A percentile compares a stretch with the other conserved stretches of the same genome.
phyloP scores from a whole-genome alignment of 2,888 invertebrate genomes.

The Liopterus haemorrhoidalis region DNA sequence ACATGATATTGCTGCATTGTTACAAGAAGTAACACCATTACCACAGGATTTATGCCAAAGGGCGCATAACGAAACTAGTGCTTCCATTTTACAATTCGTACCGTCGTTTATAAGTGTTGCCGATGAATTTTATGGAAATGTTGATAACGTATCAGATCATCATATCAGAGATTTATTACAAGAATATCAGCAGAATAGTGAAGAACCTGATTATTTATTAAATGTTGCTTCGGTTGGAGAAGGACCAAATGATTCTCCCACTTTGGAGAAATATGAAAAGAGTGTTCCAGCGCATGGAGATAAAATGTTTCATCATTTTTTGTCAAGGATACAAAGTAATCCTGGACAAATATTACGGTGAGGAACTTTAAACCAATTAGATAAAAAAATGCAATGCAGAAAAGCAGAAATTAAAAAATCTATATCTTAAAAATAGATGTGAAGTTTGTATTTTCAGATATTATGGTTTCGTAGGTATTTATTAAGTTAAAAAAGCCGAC shows the following conservation, averaged over 20 bases:
- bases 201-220: slow-evolving; percentile 38
- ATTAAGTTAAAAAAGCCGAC: too few relatives aligned
- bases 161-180: slow-evolving; percentile 58
- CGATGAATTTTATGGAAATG: slow-evolving; percentile 45
- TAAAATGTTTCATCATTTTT: slow-evolving; percentile 71
- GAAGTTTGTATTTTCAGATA: slow-evolving; percentile 16
- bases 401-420: slow-evolving; percentile 8
- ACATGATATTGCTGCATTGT: slow-evolving; percentile 61
- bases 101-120: slow-evolving; percentile 57
- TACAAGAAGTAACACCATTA: slow-evolving; percentile 59
- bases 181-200: slow-evolving; percentile 54
- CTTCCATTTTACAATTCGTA: slow-evolving; percentile 42
- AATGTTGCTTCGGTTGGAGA: slow-evolving; percentile 33
- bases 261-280: slow-evolving; percentile 72
- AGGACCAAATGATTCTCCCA: slow-evolving; percentile 38
- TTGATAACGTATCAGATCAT: slow-evolving; percentile 43
- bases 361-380: slow-evolving; percentile 19
- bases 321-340: slow-evolving; percentile 64
- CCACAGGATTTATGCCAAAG: slow-evolving; percentile 45
- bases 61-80: slow-evolving; percentile 38
- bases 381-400: too few relatives aligned
- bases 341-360: slow-evolving; percentile 81
- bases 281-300: slow-evolving; percentile 75
- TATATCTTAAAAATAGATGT: slow-evolving; percentile 2
- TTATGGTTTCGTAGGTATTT: too few relatives aligned